Evolutionary conservation across 2,797 vertebrate species (phyloP).

Genomic region (Simalia tracyae): DNA sequence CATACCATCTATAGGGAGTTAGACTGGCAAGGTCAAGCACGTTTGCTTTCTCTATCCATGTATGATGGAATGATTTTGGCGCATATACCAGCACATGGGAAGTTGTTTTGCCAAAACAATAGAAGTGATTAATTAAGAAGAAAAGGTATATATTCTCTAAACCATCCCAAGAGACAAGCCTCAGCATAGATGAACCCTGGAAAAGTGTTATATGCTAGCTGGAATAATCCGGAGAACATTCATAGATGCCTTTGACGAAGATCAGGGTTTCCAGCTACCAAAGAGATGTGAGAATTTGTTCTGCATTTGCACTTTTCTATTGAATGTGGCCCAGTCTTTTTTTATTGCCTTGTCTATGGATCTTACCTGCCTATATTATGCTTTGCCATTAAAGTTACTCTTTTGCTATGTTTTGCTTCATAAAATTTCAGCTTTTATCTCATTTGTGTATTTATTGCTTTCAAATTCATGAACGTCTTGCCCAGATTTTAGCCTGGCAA

Average conservation of each 20-base stretch:
- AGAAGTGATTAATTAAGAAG: no score
- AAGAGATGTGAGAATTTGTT: not conserved
- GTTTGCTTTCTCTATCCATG: no score
- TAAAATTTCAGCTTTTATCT: not conserved
- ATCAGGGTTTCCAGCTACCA: not conserved
- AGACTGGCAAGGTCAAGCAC: no score
- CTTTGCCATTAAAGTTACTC: not conserved
- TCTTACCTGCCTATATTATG: not conserved
- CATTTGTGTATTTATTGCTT: not conserved
- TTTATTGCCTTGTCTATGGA: not conserved
- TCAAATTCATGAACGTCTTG: not conserved
- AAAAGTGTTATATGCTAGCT: not conserved
- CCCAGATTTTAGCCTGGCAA: not conserved
- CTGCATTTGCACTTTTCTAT: not conserved
- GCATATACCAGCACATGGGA: no score
- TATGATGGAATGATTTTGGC: no score
- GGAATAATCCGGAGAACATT: not conserved
- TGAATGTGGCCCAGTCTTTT: not conserved
- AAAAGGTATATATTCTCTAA: no score
- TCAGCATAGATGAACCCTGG: not conserved
- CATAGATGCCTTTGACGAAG: not conserved
- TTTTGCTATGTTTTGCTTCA: not conserved
- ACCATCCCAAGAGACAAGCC: no score
- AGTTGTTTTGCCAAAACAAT: no score
- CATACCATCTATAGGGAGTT: no score